These are phyloP conservation scores for Artemia sinica DNA, from an alignment of 2,888 invertebrate genomes.

Conservation along the genomic window DNA sequence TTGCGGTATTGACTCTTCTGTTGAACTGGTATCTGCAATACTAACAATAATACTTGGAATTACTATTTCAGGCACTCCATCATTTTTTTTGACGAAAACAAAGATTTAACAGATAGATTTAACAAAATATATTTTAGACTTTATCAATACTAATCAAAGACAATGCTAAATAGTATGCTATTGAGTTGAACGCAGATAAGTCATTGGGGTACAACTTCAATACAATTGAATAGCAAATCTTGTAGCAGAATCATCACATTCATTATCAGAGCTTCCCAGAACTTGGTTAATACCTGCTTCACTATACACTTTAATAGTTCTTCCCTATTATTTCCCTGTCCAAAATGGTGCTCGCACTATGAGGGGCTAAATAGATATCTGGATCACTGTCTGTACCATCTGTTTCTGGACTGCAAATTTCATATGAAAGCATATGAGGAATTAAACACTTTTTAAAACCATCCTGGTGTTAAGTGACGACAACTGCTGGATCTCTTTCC, in stretches of 20 bases:
- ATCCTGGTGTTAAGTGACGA: constrained; percentile 35
- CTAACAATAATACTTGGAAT: background rate
- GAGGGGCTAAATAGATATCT: constrained; percentile 68
- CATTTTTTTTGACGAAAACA: background rate
- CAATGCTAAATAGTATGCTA: background rate
- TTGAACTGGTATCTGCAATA: background rate
- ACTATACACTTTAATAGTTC: background rate
- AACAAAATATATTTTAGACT: no score
- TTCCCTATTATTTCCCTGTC: constrained; percentile 3
- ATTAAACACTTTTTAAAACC: constrained; percentile 30
- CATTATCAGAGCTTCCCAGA: constrained; percentile 7
- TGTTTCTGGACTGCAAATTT: constrained; percentile 72
- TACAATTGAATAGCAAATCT: constrained; percentile 31
- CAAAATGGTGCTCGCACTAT: constrained; percentile 30
- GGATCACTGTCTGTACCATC: constrained; percentile 80
- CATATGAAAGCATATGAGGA: constrained; percentile 57
- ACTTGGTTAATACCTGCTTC: background rate
- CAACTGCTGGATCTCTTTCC: constrained; percentile 24
- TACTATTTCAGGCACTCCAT: constrained; percentile 1
- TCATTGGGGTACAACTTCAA: background rate
- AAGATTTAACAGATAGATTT: no score
- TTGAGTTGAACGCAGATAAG: background rate
- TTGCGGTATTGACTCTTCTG: background rate
- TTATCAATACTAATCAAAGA: no score
- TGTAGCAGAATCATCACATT: constrained; percentile 1